Percentiles rank a stretch among this genome's conserved stretches.
Evolutionary conservation across 2,888 invertebrate species (phyloP).

Genomic region (Ornithoptera priamus): DNA sequence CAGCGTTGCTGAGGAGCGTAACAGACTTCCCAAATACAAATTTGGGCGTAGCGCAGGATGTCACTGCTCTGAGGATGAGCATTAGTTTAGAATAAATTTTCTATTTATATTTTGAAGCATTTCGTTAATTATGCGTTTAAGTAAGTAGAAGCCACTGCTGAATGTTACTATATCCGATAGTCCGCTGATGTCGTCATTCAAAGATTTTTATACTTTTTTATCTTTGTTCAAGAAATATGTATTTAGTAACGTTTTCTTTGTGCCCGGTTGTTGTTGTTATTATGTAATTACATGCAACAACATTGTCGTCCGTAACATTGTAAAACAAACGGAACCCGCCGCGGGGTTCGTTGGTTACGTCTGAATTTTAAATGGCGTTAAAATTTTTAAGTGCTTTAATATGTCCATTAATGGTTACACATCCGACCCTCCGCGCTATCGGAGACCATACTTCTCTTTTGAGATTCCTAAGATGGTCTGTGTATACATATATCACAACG

Average conservation of each 20-base stretch:
- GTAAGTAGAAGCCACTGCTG: too few species aligned
- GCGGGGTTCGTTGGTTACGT: conserved; percentile 44
- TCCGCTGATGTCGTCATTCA: too few species aligned
- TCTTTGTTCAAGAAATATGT: too few species aligned
- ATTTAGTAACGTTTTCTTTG: neutral
- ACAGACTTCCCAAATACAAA: too few species aligned
- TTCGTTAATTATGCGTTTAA: too few species aligned
- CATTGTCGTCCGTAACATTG: conserved; percentile 5
- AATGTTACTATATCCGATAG: too few species aligned
- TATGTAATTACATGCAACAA: neutral
- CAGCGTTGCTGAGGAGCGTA: too few species aligned
- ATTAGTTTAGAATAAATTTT: too few species aligned
- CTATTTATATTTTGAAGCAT: too few species aligned
- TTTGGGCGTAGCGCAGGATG: too few species aligned
- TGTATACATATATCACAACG: conserved; percentile 36
- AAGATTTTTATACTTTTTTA: too few species aligned
- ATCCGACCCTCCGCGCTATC: conserved; percentile 40
- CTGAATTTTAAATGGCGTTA: conserved; percentile 34
- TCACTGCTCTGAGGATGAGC: too few species aligned
- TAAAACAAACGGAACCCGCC: conserved; percentile 29
- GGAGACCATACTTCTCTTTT: conserved; percentile 45
- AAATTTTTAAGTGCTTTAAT: conserved; percentile 47
- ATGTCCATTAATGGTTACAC: conserved; percentile 60
- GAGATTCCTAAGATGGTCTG: conserved; percentile 47
- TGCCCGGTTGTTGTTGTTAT: neutral